Conservation (phyloP, 2,888 invertebrate genomes). For the Lithophane leautieri region DNA sequence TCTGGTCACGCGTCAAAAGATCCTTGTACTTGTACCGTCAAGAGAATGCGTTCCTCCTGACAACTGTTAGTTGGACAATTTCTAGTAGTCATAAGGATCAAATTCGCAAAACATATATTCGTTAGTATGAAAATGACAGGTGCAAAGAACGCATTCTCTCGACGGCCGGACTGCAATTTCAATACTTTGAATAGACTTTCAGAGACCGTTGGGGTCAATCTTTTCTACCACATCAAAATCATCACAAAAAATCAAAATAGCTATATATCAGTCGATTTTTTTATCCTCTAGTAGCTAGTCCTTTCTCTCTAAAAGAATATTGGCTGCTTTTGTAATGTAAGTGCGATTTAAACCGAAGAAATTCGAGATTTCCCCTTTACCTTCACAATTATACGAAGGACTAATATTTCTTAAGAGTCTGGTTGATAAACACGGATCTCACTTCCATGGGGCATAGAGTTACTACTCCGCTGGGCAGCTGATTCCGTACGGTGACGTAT, state of each 20-base stretch:
- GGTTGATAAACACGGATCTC: conserved; percentile 87
- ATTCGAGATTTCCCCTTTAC: conserved; percentile 25
- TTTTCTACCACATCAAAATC: conserved; percentile 7
- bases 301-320: conserved; percentile 9
- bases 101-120: too few relatives aligned
- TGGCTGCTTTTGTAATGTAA: not conserved
- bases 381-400: not conserved
- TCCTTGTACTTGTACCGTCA: too few relatives aligned
- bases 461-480: conserved; percentile 73
- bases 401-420: conserved; percentile 74
- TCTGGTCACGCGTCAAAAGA: not conserved
- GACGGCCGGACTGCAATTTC: not conserved
- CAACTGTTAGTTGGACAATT: too few relatives aligned
- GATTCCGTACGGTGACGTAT: conserved; percentile 80
- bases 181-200: not conserved
- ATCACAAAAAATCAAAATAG: not conserved
- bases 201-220: conserved; percentile 3
- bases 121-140: too few relatives aligned
- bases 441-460: conserved; percentile 91
- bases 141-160: too few relatives aligned
- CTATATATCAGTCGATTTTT: conserved; percentile 45
- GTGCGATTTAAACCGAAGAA: conserved; percentile 6
- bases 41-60: too few relatives aligned
- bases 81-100: too few relatives aligned
- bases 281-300: conserved; percentile 27